These are phyloP conservation scores for Nannoperca obscura DNA, from an alignment of 2,797 vertebrate species.

Conservation along the genomic window DNA sequence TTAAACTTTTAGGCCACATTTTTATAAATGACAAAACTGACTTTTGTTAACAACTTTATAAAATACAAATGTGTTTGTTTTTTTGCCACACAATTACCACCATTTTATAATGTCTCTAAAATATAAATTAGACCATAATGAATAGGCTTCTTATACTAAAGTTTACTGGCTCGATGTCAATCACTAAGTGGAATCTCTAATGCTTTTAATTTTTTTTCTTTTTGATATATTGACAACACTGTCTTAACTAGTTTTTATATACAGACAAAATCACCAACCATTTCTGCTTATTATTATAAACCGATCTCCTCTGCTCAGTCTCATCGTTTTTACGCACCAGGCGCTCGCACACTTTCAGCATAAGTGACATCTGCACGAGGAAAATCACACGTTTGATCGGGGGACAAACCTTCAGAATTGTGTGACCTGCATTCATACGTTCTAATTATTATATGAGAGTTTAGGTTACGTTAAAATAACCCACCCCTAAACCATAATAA, in stretches of 20 bases:
- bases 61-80: neutral
- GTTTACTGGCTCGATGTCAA: conserved; percentile 12
- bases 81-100: neutral
- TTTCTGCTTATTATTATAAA: neutral
- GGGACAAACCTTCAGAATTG: conserved; percentile 19
- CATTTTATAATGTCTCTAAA: neutral
- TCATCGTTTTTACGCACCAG: conserved; percentile 36
- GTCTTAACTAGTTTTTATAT: neutral
- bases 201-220: neutral
- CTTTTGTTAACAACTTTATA: neutral
- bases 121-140: neutral
- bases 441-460: neutral
- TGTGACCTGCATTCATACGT: neutral
- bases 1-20: neutral
- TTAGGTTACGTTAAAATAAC: neutral
- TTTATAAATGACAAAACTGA: neutral
- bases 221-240: neutral
- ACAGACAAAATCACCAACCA: neutral
- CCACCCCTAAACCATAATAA: neutral
- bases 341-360: conserved; percentile 15
- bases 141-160: neutral
- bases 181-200: neutral
- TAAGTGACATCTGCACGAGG: conserved; percentile 44
- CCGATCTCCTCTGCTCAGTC: neutral
- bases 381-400: conserved; percentile 30